A percentile compares a stretch with the other conserved stretches of the same genome.
These are phyloP conservation scores for Pimpla rufipes DNA, from an alignment of 2,888 invertebrate genomes.

Conservation along the genomic window DNA sequence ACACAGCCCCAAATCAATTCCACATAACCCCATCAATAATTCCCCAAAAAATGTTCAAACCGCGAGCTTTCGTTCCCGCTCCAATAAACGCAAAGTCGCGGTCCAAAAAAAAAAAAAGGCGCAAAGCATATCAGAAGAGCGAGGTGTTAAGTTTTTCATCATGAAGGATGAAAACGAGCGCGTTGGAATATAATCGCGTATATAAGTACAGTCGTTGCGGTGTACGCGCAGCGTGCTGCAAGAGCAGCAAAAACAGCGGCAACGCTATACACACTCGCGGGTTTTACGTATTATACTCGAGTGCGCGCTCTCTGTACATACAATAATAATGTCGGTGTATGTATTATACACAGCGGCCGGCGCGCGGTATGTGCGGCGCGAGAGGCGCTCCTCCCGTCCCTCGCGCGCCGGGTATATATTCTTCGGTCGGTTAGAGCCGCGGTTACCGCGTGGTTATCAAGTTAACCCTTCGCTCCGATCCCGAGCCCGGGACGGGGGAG, in stretches of 20 bases:
- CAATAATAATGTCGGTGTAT: conserved; percentile 59
- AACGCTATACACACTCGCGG: conserved; percentile 61
- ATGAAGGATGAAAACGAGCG: conserved; percentile 57
- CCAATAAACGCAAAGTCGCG: neutral
- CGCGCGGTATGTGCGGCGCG: neutral
- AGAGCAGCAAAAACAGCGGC: conserved; percentile 57
- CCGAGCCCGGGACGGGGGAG: conserved; percentile 41
- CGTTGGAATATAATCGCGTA: conserved; percentile 59
- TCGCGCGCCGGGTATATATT: conserved; percentile 66
- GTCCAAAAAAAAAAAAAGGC: neutral
- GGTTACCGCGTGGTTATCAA: conserved; percentile 84
- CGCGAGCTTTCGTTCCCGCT: no score
- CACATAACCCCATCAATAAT: no score
- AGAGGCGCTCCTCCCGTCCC: conserved; percentile 53
- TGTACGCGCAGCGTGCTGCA: conserved; percentile 13
- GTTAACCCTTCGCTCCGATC: conserved; percentile 84
- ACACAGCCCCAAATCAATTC: no score
- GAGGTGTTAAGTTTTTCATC: conserved; percentile 67
- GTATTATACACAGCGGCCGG: no score
- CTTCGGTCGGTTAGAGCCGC: conserved; percentile 75
- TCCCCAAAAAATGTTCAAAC: no score
- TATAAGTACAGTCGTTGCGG: conserved; percentile 62
- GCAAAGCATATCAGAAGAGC: conserved; percentile 45
- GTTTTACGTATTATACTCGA: conserved; percentile 58
- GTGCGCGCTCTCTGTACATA: conserved; percentile 61